These are phyloP conservation scores for Takifugu bimaculatus DNA, from an alignment of 2,113 vertebrate species.

Conservation along the genomic window DNA sequence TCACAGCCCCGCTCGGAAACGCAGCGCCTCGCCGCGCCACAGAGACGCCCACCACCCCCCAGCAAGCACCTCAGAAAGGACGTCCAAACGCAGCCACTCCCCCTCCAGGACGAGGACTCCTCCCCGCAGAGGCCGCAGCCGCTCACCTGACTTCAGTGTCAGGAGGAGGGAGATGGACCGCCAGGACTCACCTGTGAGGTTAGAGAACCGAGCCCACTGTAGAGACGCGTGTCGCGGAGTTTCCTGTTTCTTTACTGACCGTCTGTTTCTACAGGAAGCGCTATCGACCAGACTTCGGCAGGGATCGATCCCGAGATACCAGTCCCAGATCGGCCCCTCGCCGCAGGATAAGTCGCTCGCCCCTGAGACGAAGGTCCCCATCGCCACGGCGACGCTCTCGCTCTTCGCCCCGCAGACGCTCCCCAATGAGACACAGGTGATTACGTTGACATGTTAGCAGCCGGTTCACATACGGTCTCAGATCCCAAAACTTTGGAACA, in stretches of 20 bases:
- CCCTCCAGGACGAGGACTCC: conserved; percentile 84
- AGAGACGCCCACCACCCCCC: conserved; percentile 77
- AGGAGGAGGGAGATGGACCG: conserved; percentile 86
- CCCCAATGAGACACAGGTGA: conserved; percentile 86
- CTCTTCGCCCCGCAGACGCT: conserved; percentile 83
- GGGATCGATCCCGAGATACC: conserved; percentile 76
- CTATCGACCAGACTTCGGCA: conserved; percentile 41
- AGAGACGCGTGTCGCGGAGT: no score
- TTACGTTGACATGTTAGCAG: neutral
- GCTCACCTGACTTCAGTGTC: conserved; percentile 82
- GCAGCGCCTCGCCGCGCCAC: conserved; percentile 85
- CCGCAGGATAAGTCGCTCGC: conserved; percentile 71
- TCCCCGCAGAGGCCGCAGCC: conserved; percentile 81
- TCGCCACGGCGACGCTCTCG: conserved; percentile 82
- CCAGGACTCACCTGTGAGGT: conserved; percentile 87
- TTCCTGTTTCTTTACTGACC: neutral
- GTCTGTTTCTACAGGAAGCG: conserved; percentile 77
- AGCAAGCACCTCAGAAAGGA: conserved; percentile 74
- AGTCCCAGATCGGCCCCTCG: conserved; percentile 76
- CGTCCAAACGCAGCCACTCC: conserved; percentile 84
- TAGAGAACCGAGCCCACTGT: conserved; percentile 16
- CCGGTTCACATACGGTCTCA: no score
- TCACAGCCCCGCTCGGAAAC: conserved; percentile 77
- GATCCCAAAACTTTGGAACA: no score
- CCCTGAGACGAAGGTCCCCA: conserved; percentile 70